Percentiles rank a stretch among this genome's conserved stretches.
These are phyloP conservation scores for Mugil cephalus DNA, from an alignment of 2,113 vertebrate species.

Conservation along the genomic window DNA sequence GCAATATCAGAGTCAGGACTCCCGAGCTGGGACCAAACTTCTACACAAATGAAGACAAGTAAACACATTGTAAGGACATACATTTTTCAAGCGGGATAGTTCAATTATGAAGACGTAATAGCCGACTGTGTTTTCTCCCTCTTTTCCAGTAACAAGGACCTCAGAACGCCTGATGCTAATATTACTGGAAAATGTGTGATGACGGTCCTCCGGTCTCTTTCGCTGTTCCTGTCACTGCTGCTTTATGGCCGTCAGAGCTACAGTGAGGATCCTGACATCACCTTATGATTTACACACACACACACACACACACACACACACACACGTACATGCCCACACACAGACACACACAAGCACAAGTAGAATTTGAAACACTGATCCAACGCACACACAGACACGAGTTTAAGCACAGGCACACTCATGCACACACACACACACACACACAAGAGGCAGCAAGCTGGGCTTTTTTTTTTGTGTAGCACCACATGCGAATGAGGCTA, in stretches of 20 bases:
- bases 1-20: too few species aligned
- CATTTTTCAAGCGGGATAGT: neutral
- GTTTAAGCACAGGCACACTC: neutral
- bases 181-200: constrained; percentile 21
- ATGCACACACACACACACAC: constrained; percentile 24
- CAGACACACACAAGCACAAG: constrained; percentile 17
- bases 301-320: constrained; percentile 8
- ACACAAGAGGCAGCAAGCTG: constrained; percentile 74
- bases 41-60: neutral
- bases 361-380: constrained; percentile 26
- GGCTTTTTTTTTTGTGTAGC: constrained; percentile 81
- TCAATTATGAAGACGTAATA: neutral
- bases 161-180: constrained; percentile 1
- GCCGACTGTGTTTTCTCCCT: constrained; percentile 1
- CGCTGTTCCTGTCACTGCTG: constrained; percentile 30
- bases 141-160: neutral
- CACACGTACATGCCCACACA: neutral
- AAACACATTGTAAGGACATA: neutral
- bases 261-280: constrained; percentile 45
- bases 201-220: constrained; percentile 30
- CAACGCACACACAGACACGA: too few species aligned
- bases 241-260: constrained; percentile 28
- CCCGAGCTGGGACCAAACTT: neutral
- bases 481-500: constrained; percentile 92
- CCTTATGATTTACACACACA: constrained; percentile 46